Percentiles rank a stretch among this genome's conserved stretches.
Evolutionary conservation across 2,113 vertebrate species (phyloP).

Genomic region (Cavia porcellus): DNA sequence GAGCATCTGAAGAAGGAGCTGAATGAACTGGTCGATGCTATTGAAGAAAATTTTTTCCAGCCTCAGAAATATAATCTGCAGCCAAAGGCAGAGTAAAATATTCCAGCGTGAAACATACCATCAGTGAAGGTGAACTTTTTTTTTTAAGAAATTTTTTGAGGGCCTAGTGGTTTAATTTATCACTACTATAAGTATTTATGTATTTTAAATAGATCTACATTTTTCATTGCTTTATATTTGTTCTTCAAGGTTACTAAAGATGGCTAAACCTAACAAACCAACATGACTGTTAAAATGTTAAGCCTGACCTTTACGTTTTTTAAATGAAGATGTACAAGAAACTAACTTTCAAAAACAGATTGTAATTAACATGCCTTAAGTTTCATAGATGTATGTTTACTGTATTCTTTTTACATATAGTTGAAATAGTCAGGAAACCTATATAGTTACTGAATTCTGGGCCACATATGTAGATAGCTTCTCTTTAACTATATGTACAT

Average conservation of each 20-base stretch:
- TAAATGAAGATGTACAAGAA: conserved; percentile 63
- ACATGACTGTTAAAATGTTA: conserved; percentile 50
- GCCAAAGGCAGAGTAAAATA: conserved; percentile 90
- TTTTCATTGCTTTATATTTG: conserved; percentile 61
- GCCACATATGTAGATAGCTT: neutral
- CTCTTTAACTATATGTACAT: neutral
- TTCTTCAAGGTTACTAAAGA: conserved; percentile 37
- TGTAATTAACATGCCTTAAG: conserved; percentile 74
- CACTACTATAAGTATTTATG: conserved; percentile 51
- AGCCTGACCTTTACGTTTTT: conserved; percentile 51
- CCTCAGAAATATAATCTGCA: conserved; percentile 95
- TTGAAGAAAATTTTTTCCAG: conserved; percentile 96
- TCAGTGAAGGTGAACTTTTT: conserved; percentile 59
- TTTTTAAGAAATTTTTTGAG: conserved; percentile 63
- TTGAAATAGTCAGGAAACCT: conserved; percentile 39
- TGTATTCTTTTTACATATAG: conserved; percentile 37
- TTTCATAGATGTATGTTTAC: conserved; percentile 13
- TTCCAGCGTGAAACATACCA: neutral
- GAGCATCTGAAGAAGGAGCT: conserved; percentile 93
- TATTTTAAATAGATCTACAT: neutral
- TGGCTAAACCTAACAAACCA: conserved; percentile 36
- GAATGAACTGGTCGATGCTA: conserved; percentile 92
- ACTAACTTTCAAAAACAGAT: conserved; percentile 42
- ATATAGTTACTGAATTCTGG: neutral
- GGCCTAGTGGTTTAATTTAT: conserved; percentile 66